phyloP scores from a whole-genome alignment of 2,113 vertebrate genomes.

The Mormoops blainvillei region DNA sequence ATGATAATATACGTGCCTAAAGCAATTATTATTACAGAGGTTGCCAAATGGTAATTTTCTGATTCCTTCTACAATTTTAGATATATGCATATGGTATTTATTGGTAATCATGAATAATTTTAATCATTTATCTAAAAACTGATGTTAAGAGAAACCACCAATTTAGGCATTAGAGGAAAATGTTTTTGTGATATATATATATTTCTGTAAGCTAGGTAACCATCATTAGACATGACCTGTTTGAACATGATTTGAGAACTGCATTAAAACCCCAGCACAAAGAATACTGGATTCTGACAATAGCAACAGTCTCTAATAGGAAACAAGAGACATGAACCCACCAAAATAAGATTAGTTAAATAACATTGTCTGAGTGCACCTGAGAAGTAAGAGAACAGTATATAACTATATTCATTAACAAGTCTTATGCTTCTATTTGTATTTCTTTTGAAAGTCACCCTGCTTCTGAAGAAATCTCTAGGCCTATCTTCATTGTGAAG shows the following conservation, averaged over 20 bases:
- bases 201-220: slow-evolving; percentile 34
- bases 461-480: slow-evolving; percentile 14
- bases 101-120: background rate
- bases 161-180: slow-evolving; percentile 47
- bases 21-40: background rate
- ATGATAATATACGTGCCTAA: background rate
- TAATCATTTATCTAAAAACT: background rate
- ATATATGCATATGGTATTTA: background rate
- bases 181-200: background rate
- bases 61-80: background rate
- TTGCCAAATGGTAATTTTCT: background rate
- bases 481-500: background rate
- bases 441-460: background rate
- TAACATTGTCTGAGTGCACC: background rate
- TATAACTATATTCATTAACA: background rate
- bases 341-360: slow-evolving; percentile 60
- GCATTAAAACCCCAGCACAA: slow-evolving; percentile 56
- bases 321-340: background rate
- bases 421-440: background rate
- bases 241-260: slow-evolving; percentile 53
- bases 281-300: slow-evolving; percentile 43
- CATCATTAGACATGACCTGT: slow-evolving; percentile 23
- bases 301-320: background rate
- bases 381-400: background rate
- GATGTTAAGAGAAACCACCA: slow-evolving; percentile 10